phyloP scores from a whole-genome alignment of 2,888 invertebrate species.

The Augiades crinisus region DNA sequence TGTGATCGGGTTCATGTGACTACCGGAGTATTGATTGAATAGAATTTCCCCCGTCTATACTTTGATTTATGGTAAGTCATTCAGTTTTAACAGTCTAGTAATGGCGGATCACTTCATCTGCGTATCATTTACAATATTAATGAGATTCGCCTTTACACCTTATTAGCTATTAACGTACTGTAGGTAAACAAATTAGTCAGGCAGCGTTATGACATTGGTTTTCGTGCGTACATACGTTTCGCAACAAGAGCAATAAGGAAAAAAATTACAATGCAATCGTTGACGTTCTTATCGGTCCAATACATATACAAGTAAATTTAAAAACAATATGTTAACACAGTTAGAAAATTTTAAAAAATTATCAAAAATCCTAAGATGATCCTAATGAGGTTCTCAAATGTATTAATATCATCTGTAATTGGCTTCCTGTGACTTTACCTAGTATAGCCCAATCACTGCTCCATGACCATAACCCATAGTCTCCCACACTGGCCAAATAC shows the following conservation, averaged over 20 bases:
- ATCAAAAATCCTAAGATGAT: too few relatives aligned
- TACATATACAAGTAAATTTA: too few relatives aligned
- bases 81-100: slow-evolving; percentile 31
- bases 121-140: background rate
- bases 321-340: too few relatives aligned
- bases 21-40: slow-evolving; percentile 60
- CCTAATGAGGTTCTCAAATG: too few relatives aligned
- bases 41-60: slow-evolving; percentile 59
- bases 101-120: background rate
- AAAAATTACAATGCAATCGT: too few relatives aligned
- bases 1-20: slow-evolving; percentile 65
- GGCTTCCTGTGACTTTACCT: too few relatives aligned
- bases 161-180: background rate
- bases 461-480: too few relatives aligned
- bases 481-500: too few relatives aligned
- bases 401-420: too few relatives aligned
- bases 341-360: too few relatives aligned
- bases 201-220: background rate
- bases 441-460: too few relatives aligned
- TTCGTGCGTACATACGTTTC: background rate
- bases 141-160: background rate
- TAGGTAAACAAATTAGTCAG: background rate
- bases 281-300: too few relatives aligned
- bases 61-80: slow-evolving; percentile 67
- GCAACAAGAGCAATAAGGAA: background rate